Base-by-base conservation (phyloP, 2,113 vertebrate species). In the Pluvialis apricaria region DNA sequence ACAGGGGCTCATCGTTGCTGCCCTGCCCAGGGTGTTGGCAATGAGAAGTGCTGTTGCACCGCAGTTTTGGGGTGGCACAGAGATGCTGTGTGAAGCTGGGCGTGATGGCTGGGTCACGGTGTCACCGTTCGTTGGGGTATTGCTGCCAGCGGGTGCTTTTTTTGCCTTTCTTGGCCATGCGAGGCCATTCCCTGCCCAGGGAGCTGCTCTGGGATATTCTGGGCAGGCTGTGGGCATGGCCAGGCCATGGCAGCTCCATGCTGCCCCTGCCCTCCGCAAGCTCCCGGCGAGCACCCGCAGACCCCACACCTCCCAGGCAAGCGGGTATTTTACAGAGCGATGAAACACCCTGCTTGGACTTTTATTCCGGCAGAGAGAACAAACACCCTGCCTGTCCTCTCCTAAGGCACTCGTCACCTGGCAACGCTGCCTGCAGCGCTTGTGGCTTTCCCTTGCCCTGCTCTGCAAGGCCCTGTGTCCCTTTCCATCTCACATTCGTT, bases 41-140 rank as follows among this genome's bases (percentile, higher is more conserved):
- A 14, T 0, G 1, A 62, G 34, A 62, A 5, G 4, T 29, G 57
- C 31, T 1, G 1, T 51, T 40, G 64, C 0, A 0, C 40, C 0
- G 2, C 13, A 7, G 40, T 18, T 83, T 55, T 26, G 25, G 72
- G 49, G 54, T 42, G 54, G 40, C 1, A 2, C 49, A 81, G 55
- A 51, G 54, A 13, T 2, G 2, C 29, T 1, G 2, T 2, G 1
- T 28, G 64, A 87, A 26, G 52, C 68, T 80, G 71, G 42, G 65
- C 11, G 3, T 47, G 66, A 11, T 6, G 7, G 11, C 52, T 3
- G 3, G 75, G 49, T 64, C 0, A 0, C 0, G 0, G 32, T 54
- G 52, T 79, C 66, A 32, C 60, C 5, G 1, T 71, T 58, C 2
- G 4, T 40, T 82, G 75, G 28, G 42, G 11, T 45, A 49, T 44